Evolutionary conservation across 2,113 vertebrate genomes (phyloP).

Genomic region (Acrocephalus kingi): DNA sequence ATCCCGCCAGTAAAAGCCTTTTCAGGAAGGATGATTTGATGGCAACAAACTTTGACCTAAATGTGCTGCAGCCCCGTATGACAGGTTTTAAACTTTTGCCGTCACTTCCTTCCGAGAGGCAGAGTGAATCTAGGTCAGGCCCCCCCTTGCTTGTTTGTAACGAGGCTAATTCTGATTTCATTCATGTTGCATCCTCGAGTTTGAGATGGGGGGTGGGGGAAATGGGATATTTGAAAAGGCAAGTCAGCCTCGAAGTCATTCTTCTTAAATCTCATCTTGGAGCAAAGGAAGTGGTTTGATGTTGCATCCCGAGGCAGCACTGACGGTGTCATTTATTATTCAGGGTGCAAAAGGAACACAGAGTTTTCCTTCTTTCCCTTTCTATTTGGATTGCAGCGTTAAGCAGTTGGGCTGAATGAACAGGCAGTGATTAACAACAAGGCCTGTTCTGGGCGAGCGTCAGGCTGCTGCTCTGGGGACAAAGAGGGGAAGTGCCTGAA

Average conservation of each 20-base stretch:
- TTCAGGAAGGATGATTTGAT: background rate
- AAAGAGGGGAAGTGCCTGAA: conserved; percentile 7
- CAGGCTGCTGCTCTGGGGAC: background rate
- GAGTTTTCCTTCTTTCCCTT: conserved; percentile 15
- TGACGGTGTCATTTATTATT: background rate
- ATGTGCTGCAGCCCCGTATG: background rate
- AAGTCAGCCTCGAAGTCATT: background rate
- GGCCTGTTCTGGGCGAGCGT: background rate
- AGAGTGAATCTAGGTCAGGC: conserved; percentile 47
- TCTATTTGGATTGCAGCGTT: background rate
- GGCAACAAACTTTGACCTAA: background rate
- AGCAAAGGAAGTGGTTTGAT: conserved; percentile 9
- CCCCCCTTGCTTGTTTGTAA: background rate
- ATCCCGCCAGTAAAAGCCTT: background rate
- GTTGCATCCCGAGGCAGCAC: background rate
- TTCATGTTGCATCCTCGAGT: background rate
- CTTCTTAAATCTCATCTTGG: background rate
- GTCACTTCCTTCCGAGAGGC: background rate
- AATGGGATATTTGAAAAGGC: background rate
- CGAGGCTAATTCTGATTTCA: background rate
- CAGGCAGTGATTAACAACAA: background rate
- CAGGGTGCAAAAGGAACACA: background rate
- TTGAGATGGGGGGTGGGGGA: background rate
- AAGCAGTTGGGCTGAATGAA: background rate
- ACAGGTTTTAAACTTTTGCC: conserved; percentile 28